A percentile compares a stretch with the other conserved stretches of the same genome.
Conservation (phyloP, 35 echinoderm and acorn worm species). For the Hemicentrotus pulcherrimus region DNA sequence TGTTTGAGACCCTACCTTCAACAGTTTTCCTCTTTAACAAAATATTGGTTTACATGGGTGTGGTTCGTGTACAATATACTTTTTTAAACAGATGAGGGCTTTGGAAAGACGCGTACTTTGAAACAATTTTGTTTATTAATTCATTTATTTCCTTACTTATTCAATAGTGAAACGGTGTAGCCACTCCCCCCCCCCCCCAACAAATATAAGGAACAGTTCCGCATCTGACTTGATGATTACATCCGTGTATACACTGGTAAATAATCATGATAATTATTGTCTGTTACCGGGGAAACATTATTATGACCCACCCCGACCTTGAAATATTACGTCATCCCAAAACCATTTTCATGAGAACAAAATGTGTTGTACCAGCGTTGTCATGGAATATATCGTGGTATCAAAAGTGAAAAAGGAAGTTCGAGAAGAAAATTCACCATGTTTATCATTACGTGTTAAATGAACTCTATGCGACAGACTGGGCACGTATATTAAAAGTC, state of each 20-base stretch:
- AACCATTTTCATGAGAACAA: not conserved
- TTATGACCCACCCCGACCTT: not conserved
- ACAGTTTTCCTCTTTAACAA: no score
- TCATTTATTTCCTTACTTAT: no score
- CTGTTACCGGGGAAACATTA: not conserved
- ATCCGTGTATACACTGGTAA: not conserved
- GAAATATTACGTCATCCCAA: not conserved
- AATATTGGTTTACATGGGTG: no score
- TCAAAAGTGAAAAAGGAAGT: conserved; percentile 4
- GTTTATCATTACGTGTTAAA: not conserved
- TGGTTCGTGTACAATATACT: no score
- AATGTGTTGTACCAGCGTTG: not conserved
- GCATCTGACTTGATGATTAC: not conserved
- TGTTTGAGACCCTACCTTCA: no score
- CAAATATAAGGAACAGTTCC: not conserved
- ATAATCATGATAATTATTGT: not conserved
- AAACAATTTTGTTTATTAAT: no score
- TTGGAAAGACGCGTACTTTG: no score
- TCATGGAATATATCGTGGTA: not conserved
- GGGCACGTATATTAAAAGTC: not conserved
- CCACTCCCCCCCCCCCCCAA: no score
- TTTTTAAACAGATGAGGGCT: no score
- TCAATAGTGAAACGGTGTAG: no score
- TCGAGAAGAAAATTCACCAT: not conserved
- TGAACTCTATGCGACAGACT: not conserved